These are phyloP conservation scores for Turdus rufiventris DNA, from an alignment of 2,113 vertebrate genomes.

Conservation along the genomic window DNA sequence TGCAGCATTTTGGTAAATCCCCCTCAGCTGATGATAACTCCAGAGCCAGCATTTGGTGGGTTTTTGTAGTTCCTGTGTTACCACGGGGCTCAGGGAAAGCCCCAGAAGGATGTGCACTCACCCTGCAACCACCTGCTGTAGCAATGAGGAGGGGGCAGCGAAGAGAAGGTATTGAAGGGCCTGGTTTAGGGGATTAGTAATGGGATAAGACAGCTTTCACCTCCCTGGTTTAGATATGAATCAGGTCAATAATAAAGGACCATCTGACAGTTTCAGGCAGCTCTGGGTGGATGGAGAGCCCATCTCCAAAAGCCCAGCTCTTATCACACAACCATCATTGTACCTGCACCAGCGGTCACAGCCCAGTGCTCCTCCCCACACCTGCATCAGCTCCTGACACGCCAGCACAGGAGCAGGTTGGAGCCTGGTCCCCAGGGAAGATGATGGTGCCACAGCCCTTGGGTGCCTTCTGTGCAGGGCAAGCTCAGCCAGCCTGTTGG, in stretches of 20 bases:
- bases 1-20: neutral
- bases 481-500: neutral
- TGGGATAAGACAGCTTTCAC: constrained; percentile 61
- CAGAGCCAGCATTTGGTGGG: neutral
- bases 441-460: neutral
- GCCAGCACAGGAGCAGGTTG: accelerated
- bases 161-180: neutral
- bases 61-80: neutral
- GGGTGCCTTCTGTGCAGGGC: neutral
- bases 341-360: neutral
- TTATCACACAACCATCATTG: accelerated
- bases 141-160: neutral
- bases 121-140: neutral
- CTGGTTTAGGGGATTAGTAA: constrained; percentile 52
- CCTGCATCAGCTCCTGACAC: neutral
- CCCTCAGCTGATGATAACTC: neutral
- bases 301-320: neutral
- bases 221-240: constrained; percentile 56
- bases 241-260: constrained; percentile 52
- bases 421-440: neutral
- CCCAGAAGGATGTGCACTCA: neutral
- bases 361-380: accelerated
- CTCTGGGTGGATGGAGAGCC: neutral
- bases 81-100: neutral
- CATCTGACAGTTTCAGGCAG: constrained; percentile 32